phyloP scores from a whole-genome alignment of 53 echinoderm and acorn worm species.

The Arbacia lixula region DNA sequence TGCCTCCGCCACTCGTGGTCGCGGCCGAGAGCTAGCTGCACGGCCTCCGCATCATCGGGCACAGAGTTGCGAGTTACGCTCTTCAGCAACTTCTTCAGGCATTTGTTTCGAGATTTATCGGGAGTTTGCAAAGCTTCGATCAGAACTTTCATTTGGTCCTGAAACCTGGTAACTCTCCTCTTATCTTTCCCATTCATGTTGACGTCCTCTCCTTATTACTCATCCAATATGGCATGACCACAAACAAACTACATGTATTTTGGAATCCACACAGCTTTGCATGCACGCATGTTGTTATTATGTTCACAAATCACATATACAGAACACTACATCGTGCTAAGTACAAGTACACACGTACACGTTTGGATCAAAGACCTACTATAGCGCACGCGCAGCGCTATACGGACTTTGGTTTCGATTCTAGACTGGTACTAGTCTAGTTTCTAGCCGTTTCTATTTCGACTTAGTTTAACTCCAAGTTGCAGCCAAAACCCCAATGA shows the following conservation, averaged over 20 bases:
- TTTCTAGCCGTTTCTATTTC: no score
- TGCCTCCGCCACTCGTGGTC: conserved; percentile 73
- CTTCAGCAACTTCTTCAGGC: conserved; percentile 19
- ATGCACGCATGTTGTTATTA: no score
- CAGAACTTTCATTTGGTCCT: conserved; percentile 8
- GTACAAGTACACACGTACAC: no score
- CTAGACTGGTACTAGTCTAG: no score
- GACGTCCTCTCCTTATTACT: neutral
- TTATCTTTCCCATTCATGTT: conserved; percentile 36
- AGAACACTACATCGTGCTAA: no score
- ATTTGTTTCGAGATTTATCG: conserved; percentile 10
- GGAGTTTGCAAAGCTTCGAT: neutral
- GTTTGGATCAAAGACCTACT: no score
- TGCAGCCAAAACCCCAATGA: no score
- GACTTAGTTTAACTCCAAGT: no score
- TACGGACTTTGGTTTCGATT: no score
- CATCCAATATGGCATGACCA: neutral
- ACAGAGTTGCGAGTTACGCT: conserved; percentile 17
- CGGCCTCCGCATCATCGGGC: conserved; percentile 57
- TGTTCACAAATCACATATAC: no score
- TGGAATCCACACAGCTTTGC: no score
- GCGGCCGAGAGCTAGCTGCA: conserved; percentile 62
- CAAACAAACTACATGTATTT: neutral
- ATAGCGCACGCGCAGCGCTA: no score
- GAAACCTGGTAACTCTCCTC: neutral